These are phyloP conservation scores for Pyrochroa serraticornis DNA, from an alignment of 2,888 invertebrate genomes.

Conservation along the genomic window DNA sequence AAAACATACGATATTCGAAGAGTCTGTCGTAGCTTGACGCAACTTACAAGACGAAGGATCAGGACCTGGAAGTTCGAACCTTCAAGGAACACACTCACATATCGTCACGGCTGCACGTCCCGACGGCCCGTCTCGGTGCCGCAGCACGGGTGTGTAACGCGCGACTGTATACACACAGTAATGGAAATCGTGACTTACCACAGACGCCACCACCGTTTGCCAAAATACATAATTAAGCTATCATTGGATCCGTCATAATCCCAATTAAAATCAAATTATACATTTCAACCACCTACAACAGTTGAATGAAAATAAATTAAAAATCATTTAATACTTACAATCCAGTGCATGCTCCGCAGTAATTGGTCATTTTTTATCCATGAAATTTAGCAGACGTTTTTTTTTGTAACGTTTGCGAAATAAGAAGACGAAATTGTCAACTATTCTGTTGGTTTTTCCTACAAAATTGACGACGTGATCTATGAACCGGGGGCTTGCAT, in stretches of 20 bases:
- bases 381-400: too few species aligned
- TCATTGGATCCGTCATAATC: conserved; percentile 35
- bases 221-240: conserved; percentile 45
- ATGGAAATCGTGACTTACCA: conserved; percentile 54
- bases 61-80: conserved; percentile 10
- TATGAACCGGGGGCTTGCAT: conserved; percentile 29
- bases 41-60: neutral
- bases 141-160: conserved; percentile 39
- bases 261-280: conserved; percentile 29
- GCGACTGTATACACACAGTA: conserved; percentile 53
- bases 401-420: too few species aligned
- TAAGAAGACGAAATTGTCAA: too few species aligned
- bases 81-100: conserved; percentile 29
- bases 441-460: too few species aligned
- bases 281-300: neutral
- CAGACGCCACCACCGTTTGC: conserved; percentile 39
- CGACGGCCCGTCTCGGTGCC: conserved; percentile 41
- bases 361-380: too few species aligned
- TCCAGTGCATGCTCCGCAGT: too few species aligned
- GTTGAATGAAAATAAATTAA: too few species aligned
- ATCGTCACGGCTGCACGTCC: conserved; percentile 45
- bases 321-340: too few species aligned
- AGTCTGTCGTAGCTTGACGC: neutral
- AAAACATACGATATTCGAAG: conserved; percentile 43
- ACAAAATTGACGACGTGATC: neutral